phyloP scores from a whole-genome alignment of 1,140 invertebrate genomes.

The Drosophila suzukii region DNA sequence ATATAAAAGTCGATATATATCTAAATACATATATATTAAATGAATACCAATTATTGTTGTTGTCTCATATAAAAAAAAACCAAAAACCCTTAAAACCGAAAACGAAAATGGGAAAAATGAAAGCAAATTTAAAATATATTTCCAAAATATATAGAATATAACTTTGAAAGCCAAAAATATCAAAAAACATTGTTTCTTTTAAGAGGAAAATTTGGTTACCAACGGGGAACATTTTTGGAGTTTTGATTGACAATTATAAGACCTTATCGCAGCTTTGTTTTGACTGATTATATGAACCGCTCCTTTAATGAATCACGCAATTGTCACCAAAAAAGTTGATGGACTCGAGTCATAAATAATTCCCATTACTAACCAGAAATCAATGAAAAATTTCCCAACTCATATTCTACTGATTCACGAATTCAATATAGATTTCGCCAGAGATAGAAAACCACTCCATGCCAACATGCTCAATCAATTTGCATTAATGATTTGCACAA shows the following conservation, averaged over 20 bases:
- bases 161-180: constrained; percentile 71
- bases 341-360: neutral
- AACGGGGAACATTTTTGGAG: neutral
- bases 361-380: neutral
- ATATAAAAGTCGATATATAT: constrained; percentile 50
- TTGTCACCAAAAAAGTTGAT: neutral
- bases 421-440: neutral
- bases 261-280: neutral
- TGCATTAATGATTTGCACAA: constrained; percentile 36
- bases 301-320: constrained; percentile 3
- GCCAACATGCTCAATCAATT: constrained; percentile 40
- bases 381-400: neutral
- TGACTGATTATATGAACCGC: neutral
- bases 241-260: neutral
- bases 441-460: constrained; percentile 24
- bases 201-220: neutral
- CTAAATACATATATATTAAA: constrained; percentile 74
- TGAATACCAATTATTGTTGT: constrained; percentile 81
- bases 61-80: constrained; percentile 68
- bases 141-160: constrained; percentile 74
- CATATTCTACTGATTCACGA: constrained; percentile 6
- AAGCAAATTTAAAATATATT: constrained; percentile 63
- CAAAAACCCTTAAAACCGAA: constrained; percentile 17
- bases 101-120: constrained; percentile 39
- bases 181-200: constrained; percentile 6